These are phyloP conservation scores for Penaeus indicus DNA, from an alignment of 1,140 invertebrate genomes.

Conservation along the genomic window DNA sequence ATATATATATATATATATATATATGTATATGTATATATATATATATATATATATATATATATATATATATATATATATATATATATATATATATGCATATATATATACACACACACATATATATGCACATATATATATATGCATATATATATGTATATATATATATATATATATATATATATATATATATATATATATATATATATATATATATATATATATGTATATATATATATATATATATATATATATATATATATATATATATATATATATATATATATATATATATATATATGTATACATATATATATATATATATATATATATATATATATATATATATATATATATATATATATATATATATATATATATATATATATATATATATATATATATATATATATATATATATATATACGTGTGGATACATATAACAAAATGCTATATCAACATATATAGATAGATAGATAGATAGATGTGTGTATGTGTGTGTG, in stretches of 20 bases:
- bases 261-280: background rate
- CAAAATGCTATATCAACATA: background rate
- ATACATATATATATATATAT: slow-evolving; percentile 10
- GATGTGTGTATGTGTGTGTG: background rate
- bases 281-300: slow-evolving; percentile 2
- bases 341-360: background rate
- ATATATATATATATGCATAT: too few species aligned
- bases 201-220: too few species aligned
- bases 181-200: too few species aligned
- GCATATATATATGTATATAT: background rate
- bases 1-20: too few species aligned
- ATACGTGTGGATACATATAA: background rate
- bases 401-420: background rate
- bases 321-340: background rate
- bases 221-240: background rate
- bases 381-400: background rate
- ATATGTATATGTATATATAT: too few species aligned
- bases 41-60: too few species aligned
- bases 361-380: background rate
- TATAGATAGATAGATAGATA: background rate
- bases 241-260: background rate
- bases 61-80: too few species aligned
- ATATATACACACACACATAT: too few species aligned
- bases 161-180: background rate
- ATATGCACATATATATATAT: too few species aligned